Conservation (phyloP, 2,113 vertebrate genomes). For the Brachypodius melanocephalos region DNA sequence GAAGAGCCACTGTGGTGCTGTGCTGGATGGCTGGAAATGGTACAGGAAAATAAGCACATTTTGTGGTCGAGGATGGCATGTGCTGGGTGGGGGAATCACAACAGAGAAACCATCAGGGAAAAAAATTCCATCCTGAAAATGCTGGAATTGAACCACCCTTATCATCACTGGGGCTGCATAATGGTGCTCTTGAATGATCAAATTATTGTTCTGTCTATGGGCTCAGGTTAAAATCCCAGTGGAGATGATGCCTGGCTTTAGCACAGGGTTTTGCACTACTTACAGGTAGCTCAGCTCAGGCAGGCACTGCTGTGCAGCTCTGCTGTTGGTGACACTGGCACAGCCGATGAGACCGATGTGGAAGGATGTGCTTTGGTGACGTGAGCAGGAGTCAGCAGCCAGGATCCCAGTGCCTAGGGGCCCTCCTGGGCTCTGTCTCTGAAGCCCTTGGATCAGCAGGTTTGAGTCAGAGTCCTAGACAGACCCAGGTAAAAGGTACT, state of each 20-base stretch:
- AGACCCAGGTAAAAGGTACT: not conserved
- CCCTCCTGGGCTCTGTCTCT: not conserved
- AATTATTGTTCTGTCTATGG: not conserved
- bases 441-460: not conserved
- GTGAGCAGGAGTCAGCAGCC: not conserved
- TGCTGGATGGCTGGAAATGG: not conserved
- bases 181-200: fast-evolving
- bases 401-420: not conserved
- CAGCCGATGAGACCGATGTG: fast-evolving
- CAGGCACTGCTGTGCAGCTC: not conserved
- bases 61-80: not conserved
- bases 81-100: not conserved
- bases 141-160: not conserved
- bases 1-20: not conserved
- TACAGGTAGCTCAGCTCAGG: not conserved
- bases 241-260: not conserved
- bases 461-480: not conserved
- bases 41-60: not conserved
- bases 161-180: not conserved
- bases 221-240: not conserved
- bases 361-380: fast-evolving
- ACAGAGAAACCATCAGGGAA: not conserved
- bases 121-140: not conserved
- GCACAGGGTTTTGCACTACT: not conserved
- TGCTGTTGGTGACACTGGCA: not conserved